phyloP scores from a whole-genome alignment of 2,888 invertebrate species.

The Sipunculus nudus region DNA sequence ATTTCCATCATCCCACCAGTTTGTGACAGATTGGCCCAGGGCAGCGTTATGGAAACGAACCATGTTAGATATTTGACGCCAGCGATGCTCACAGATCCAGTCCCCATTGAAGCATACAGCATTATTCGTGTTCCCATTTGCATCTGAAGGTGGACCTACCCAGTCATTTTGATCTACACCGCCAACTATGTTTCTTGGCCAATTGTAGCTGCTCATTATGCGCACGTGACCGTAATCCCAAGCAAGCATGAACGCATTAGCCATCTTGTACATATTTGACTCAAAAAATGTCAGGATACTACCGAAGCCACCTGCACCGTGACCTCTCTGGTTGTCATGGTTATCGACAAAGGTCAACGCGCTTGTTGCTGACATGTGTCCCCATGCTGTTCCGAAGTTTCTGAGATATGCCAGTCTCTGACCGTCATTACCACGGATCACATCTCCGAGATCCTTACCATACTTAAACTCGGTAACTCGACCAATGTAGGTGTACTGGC shows the following conservation, averaged over 20 bases:
- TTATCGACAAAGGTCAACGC: conserved; percentile 85
- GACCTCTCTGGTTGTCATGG: conserved; percentile 83
- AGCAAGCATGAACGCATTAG: conserved; percentile 38
- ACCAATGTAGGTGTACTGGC: conserved; percentile 38
- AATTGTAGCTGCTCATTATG: conserved; percentile 46
- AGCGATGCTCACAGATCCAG: conserved; percentile 64
- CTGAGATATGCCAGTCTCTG: conserved; percentile 27
- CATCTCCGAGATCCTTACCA: conserved; percentile 23
- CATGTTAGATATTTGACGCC: conserved; percentile 61
- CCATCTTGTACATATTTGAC: conserved; percentile 28
- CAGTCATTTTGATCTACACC: conserved; percentile 32
- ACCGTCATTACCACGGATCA: conserved; percentile 20
- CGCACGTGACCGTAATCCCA: conserved; percentile 40
- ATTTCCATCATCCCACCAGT: conserved; percentile 52
- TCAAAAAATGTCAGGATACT: conserved; percentile 34
- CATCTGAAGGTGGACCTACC: conserved; percentile 39
- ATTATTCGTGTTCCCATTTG: conserved; percentile 53
- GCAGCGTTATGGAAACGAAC: conserved; percentile 58
- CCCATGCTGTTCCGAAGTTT: conserved; percentile 48
- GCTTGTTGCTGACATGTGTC: conserved; percentile 42
- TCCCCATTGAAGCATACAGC: conserved; percentile 42
- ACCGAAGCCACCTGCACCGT: conserved; percentile 34
- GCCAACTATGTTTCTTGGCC: conserved; percentile 19
- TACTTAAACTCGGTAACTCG: conserved; percentile 45
- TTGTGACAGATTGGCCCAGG: conserved; percentile 44